Evolutionary conservation across 2,888 invertebrate species (phyloP).

Genomic region (Mythimna loreyi): DNA sequence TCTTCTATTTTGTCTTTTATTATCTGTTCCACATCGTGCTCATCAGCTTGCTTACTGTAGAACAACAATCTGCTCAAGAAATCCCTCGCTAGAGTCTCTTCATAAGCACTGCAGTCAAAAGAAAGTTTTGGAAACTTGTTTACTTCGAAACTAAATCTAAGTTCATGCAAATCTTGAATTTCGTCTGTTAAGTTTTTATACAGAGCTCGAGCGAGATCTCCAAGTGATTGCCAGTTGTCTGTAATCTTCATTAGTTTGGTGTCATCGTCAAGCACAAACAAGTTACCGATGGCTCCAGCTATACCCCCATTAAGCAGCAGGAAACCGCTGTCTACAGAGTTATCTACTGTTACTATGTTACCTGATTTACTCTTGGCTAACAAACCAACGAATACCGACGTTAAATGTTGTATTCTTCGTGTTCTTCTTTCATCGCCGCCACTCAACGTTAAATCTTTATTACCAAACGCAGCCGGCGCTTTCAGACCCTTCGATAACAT

Average conservation of each 20-base stretch:
- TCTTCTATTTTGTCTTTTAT: constrained; percentile 41
- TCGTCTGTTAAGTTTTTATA: not conserved
- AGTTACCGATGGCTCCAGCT: constrained; percentile 3
- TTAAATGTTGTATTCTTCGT: constrained; percentile 3
- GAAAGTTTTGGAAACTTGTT: constrained; percentile 10
- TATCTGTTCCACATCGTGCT: constrained; percentile 20
- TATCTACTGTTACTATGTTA: constrained; percentile 28
- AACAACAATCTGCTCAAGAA: constrained; percentile 31
- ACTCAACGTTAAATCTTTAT: constrained; percentile 40
- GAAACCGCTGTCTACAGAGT: constrained; percentile 3
- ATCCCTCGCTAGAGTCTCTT: constrained; percentile 7
- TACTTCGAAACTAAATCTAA: constrained; percentile 10
- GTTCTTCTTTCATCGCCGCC: constrained; percentile 20
- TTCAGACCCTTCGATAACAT: constrained; percentile 32
- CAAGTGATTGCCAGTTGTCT: not conserved
- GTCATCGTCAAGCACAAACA: constrained; percentile 3
- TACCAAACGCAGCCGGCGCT: constrained; percentile 50
- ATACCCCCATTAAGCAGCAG: constrained; percentile 5
- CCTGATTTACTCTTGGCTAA: not conserved
- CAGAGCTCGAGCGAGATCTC: not conserved
- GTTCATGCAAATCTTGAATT: not conserved
- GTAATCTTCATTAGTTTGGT: constrained; percentile 7
- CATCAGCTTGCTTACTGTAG: constrained; percentile 41
- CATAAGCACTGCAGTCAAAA: not conserved
- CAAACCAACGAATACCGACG: not conserved